Evolutionary conservation across 2,797 vertebrate species (phyloP), one percentile per base, ranked within the genome.

Genomic region (Octomys mimax): DNA sequence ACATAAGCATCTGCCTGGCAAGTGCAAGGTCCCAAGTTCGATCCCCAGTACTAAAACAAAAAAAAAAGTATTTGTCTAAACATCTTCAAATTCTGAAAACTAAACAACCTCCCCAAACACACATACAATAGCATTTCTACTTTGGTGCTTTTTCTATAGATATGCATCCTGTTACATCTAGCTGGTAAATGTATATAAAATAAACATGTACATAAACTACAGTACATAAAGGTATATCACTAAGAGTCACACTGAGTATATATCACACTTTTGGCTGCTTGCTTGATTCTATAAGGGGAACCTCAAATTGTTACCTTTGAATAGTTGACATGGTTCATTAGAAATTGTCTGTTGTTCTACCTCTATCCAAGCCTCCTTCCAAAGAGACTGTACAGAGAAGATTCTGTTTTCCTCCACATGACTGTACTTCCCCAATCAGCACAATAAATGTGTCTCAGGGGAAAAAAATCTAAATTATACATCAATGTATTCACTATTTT

Each of bases 11-110:
- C 52, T 14, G 11, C 11, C 12, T 54, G 52, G 52, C 52, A 54
- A 54, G 52, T 54, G 52, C 52, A 54, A 54, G 52, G 12, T 54
- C 52, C 52, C 14, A 14, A 54, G 13, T 54, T 54, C 11, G 52
- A 54, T 54, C 52, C 52, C 52, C 52, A 54, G 52, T 54, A 54
- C 52, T 13, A 13, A 54, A 54, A 54, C 12, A 16, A 54, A 54
- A 54, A 52, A 52, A 52, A 54, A 16, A 13, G 14, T 42, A 91
- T 95, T 89, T 80, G 24, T 39, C n/a, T n/a, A 94, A 92, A 36
- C 13, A 87, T n/a, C 31, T 62, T 46, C 62, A 80, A 70, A 89
- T 62, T 95, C 49, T 75, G 64, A 82, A 87, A 82, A 52, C 64
- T 46, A 86, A 42, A 31, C 26, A 11, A 79, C 4, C 33, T 18